Conservation (phyloP, 2,888 invertebrate genomes). For the Drosophila melanosoma region DNA sequence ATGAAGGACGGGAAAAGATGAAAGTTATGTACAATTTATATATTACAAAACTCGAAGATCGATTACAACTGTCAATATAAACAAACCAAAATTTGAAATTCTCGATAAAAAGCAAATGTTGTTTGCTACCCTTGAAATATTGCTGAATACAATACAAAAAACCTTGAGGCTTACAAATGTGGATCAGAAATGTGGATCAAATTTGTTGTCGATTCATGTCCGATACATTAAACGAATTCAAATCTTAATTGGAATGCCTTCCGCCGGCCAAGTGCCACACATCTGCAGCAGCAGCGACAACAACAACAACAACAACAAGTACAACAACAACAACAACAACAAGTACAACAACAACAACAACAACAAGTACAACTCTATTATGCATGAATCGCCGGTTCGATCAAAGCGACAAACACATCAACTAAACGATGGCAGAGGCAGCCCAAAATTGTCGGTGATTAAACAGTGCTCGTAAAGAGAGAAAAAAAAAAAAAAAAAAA, state of each 20-base stretch:
- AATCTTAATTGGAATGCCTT: constrained; percentile 50
- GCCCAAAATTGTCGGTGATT: constrained; percentile 60
- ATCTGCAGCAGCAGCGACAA: constrained; percentile 13
- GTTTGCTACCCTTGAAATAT: constrained; percentile 38
- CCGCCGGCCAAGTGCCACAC: constrained; percentile 47
- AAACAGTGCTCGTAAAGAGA: constrained; percentile 48
- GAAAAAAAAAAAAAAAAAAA: constrained; percentile 16
- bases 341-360: constrained; percentile 5
- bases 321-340: constrained; percentile 15
- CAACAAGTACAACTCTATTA: constrained; percentile 53
- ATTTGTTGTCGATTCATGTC: constrained; percentile 48
- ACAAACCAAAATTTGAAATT: constrained; percentile 14
- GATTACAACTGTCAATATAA: constrained; percentile 30
- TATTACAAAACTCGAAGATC: neutral
- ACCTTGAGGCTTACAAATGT: constrained; percentile 32
- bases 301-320: constrained; percentile 12
- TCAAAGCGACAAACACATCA: constrained; percentile 59
- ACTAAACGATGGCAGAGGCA: constrained; percentile 44
- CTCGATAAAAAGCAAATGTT: constrained; percentile 9
- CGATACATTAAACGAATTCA: constrained; percentile 23
- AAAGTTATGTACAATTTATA: neutral
- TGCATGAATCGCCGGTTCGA: constrained; percentile 60
- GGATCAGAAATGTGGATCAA: constrained; percentile 33
- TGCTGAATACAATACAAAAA: constrained; percentile 10
- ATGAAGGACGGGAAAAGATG: neutral